Base-by-base conservation (phyloP, 2,113 vertebrate genomes). In the Cottus gobio region DNA sequence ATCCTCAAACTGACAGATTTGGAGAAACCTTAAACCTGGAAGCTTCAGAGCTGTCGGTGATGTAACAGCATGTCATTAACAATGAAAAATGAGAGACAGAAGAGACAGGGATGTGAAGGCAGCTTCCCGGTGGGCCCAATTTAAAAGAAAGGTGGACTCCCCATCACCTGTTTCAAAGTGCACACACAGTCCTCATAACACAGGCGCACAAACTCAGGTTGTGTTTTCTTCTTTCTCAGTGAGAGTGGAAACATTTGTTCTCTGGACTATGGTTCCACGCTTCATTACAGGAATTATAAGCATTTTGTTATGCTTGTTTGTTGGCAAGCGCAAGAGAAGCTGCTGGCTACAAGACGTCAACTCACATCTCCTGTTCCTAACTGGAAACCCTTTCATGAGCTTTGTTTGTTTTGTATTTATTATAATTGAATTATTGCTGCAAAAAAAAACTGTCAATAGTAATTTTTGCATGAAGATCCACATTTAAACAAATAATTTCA, bases 341-440 rank as follows among this genome's bases (percentile, higher is more conserved):
- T 70, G 66, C 80, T 70, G 77, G 73, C 74, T 75, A 65, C 44
- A 20, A 85, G 44, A 78, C 48, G 80, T 79, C 74, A 72, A 24
- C 56, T 12, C 10, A 4, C 30, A 80, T 83, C 42, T 72, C 24
- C 37, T 64, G 3, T 44, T 77, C 68, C 24, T 15, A 37, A 63
- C 26, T 64, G 26, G 34, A 42, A 85, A 71, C 2, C 18, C 18
- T 57, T 76, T 68, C 26, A 11, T 74, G 57, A 56, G 48, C 50
- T 64, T 75, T 66, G 52, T 24, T 78, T 70, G 57, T 71, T 81
- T 75, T 48, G 31, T 50, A 37, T 71, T 75, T 37, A 64, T 78
- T 82, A 42, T 13, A 31, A 79, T 65, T 58, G 56, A 22, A 65
- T 69, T 69, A 8, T 16, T 34, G 60, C 3, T 52, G 31, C n/a